Percentiles rank a stretch among this genome's conserved stretches.
phyloP scores from a whole-genome alignment of 2,113 vertebrate species.

The Mesembrinibis cayennensis region DNA sequence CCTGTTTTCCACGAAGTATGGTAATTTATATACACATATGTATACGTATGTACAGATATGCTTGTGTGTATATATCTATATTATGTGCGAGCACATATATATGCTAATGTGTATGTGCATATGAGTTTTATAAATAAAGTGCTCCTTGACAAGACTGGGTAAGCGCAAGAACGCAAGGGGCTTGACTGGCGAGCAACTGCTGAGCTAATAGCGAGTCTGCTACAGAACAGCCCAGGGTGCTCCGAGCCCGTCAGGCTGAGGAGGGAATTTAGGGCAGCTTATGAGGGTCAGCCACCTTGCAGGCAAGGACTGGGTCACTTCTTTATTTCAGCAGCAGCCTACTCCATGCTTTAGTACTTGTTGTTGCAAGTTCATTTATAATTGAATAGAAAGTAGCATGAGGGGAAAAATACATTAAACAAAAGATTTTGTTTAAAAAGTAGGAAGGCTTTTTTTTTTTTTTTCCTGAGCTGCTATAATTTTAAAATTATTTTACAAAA shows the following conservation, averaged over 20 bases:
- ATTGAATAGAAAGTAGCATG: neutral
- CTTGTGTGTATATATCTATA: too few species aligned
- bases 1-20: neutral
- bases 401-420: neutral
- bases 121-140: neutral
- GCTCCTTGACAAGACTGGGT: neutral
- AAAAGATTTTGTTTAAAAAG: constrained; percentile 25
- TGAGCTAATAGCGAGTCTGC: neutral
- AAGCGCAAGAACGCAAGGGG: neutral
- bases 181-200: neutral
- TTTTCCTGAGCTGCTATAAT: neutral
- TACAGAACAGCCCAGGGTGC: neutral
- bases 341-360: neutral
- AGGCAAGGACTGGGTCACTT: neutral
- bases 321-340: neutral
- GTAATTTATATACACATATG: fast-evolving
- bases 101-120: too few species aligned
- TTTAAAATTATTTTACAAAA: constrained; percentile 40
- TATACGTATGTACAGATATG: fast-evolving
- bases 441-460: neutral
- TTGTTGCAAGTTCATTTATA: neutral
- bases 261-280: neutral
- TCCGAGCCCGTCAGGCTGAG: neutral
- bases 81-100: neutral
- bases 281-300: neutral